These are phyloP conservation scores for Trichomalopsis sarcophagae DNA, from an alignment of 1,140 invertebrate genomes.

Conservation along the genomic window DNA sequence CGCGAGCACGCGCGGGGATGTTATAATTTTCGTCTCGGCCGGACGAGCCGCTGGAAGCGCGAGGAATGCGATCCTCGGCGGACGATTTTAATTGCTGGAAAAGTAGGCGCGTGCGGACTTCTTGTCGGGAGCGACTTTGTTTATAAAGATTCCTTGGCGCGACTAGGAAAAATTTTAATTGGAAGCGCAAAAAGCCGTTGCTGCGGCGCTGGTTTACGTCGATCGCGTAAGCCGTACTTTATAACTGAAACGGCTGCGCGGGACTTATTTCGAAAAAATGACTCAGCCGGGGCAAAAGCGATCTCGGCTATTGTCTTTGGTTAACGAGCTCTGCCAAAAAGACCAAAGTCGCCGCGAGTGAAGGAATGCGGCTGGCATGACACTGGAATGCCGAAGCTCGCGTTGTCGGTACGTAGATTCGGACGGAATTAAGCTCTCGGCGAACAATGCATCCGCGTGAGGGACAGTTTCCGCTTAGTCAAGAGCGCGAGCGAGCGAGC, in stretches of 20 bases:
- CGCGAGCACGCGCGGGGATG: background rate
- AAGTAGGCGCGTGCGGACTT: background rate
- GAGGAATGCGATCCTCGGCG: background rate
- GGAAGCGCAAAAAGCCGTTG: background rate
- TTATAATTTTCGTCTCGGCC: too few species aligned
- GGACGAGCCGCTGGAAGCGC: too few species aligned
- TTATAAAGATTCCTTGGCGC: too few species aligned
- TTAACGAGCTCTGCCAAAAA: conserved; percentile 28
- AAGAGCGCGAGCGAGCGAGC: background rate
- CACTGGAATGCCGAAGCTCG: conserved; percentile 11
- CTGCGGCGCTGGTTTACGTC: background rate
- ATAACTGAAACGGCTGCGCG: background rate
- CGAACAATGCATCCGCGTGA: conserved; percentile 5
- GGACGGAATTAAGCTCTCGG: conserved; percentile 11
- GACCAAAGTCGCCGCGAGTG: background rate
- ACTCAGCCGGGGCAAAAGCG: background rate
- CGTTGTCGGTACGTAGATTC: background rate
- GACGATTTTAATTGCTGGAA: conserved; percentile 15
- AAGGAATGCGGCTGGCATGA: conserved; percentile 9
- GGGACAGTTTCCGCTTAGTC: conserved; percentile 20
- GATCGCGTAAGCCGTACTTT: background rate
- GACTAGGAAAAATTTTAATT: too few species aligned
- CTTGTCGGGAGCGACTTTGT: too few species aligned
- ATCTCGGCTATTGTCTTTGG: conserved; percentile 3
- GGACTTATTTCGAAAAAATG: background rate